Base-by-base conservation (phyloP, 2,797 vertebrate species). In the Bovichtus diacanthus region DNA sequence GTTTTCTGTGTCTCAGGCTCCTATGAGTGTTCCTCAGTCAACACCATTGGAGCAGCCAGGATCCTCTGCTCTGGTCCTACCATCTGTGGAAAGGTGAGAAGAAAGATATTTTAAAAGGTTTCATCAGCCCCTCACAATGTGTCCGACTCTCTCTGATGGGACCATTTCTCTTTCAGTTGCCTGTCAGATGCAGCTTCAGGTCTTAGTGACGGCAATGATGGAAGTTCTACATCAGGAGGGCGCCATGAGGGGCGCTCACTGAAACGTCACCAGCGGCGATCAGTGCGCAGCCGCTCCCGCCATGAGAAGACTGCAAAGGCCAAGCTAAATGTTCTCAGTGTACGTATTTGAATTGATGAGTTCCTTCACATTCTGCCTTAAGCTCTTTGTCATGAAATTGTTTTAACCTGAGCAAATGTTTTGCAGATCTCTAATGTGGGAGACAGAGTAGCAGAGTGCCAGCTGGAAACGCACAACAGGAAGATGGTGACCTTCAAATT, bases 401-500 rank as follows among this genome's bases (percentile, higher is more conserved):
- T 47, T 80, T 55, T 60, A 65, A 87, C n/a, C 7, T 41, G 4
- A 38, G 13, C 49, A 0, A 62, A 64, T 86, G 31, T 78, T 76
- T 80, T 78, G 0, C 82, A 99, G 98, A 97, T 99, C 90, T 99
- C 97, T 58, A 98, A 97, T 87, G 96, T 98, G 89, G 98, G 98
- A 47, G 98, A 99, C 88, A 87, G 98, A 69, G 98, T 99, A 12
- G 98, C 98, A 77, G 98, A 99, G 87, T 99, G 98, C 87, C 98
- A 99, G 59, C 94, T 99, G 41, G 98, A 99, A 93, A 99, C 98
- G 0, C 98, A 99, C 90, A 99, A 99, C 94, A 96, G 96, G 81
- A 99, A 99, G 95, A 99, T 99, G 98, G 98, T 99, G 89, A 99
- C 98, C 80, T 99, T 99, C 92, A 98, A 95, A 91, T 99, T 99